Conservation (phyloP, 2,888 invertebrate species). For the Gibbula magus region DNA sequence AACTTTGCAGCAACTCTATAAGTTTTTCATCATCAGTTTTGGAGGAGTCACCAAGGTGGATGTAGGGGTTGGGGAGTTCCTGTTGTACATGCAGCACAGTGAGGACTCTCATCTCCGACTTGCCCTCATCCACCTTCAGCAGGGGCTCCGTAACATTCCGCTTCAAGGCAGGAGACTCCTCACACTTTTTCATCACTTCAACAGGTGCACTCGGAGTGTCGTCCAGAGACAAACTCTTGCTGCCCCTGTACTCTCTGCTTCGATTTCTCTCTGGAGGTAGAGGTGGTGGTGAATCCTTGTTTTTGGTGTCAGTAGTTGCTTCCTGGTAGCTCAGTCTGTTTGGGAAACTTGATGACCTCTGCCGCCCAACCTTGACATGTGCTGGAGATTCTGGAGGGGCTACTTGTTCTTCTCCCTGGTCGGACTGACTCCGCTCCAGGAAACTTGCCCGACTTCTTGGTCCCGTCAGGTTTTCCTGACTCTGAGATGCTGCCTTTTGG, state of each 20-base stretch:
- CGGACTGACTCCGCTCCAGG: constrained; percentile 45
- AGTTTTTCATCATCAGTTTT: constrained; percentile 71
- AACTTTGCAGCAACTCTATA: constrained; percentile 56
- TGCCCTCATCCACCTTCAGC: constrained; percentile 35
- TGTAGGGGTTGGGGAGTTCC: constrained; percentile 28
- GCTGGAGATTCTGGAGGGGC: constrained; percentile 27
- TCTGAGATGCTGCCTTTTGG: constrained; percentile 60
- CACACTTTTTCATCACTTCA: neutral
- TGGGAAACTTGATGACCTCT: constrained; percentile 68
- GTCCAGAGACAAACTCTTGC: constrained; percentile 25
- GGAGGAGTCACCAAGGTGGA: constrained; percentile 39
- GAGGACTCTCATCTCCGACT: constrained; percentile 47
- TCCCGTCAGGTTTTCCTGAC: constrained; percentile 58
- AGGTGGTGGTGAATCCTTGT: constrained; percentile 30
- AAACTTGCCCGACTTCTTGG: constrained; percentile 38
- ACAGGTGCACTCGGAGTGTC: constrained; percentile 19
- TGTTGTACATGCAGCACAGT: constrained; percentile 61
- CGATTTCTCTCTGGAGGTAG: constrained; percentile 25
- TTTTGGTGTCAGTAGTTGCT: constrained; percentile 21
- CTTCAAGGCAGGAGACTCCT: neutral
- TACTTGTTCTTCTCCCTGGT: constrained; percentile 36
- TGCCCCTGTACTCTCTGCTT: neutral
- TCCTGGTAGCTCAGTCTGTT: constrained; percentile 58
- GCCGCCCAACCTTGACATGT: constrained; percentile 44
- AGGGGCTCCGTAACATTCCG: constrained; percentile 41